phyloP scores from a whole-genome alignment of 2,888 invertebrate genomes.

The Portevinia maculata region DNA sequence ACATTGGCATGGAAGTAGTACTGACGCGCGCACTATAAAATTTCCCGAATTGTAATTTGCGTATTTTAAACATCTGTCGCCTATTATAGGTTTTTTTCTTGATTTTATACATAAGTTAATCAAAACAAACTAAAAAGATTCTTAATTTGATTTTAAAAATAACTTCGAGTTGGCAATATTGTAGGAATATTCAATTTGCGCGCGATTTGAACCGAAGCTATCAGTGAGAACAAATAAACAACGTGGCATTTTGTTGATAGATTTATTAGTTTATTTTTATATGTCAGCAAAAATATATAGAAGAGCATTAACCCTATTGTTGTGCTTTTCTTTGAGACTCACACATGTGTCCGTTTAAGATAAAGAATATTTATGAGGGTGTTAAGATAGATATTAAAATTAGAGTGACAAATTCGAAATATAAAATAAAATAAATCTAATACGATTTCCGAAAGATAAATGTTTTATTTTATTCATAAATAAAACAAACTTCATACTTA shows the following conservation, averaged over 20 bases:
- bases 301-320: constrained; percentile 58
- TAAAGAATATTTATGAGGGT: constrained; percentile 1
- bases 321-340: not conserved
- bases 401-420: constrained; percentile 17
- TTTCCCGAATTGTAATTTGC: constrained; percentile 1
- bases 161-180: constrained; percentile 57
- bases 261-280: constrained; percentile 45
- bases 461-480: not conserved
- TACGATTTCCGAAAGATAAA: constrained; percentile 1
- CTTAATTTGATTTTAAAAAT: constrained; percentile 43
- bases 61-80: constrained; percentile 55
- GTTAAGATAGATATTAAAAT: constrained; percentile 15
- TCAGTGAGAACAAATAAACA: constrained; percentile 18
- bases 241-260: constrained; percentile 24
- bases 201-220: constrained; percentile 13
- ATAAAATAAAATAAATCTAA: constrained; percentile 27
- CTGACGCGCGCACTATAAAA: constrained; percentile 2
- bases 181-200: constrained; percentile 37
- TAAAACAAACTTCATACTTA: not conserved
- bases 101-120: constrained; percentile 34
- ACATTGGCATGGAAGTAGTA: constrained; percentile 6
- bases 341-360: constrained; percentile 9
- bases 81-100: constrained; percentile 17
- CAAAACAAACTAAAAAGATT: constrained; percentile 31
- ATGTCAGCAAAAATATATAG: not conserved